Base-by-base conservation (phyloP, 2,113 vertebrate genomes). In the Columba livia region DNA sequence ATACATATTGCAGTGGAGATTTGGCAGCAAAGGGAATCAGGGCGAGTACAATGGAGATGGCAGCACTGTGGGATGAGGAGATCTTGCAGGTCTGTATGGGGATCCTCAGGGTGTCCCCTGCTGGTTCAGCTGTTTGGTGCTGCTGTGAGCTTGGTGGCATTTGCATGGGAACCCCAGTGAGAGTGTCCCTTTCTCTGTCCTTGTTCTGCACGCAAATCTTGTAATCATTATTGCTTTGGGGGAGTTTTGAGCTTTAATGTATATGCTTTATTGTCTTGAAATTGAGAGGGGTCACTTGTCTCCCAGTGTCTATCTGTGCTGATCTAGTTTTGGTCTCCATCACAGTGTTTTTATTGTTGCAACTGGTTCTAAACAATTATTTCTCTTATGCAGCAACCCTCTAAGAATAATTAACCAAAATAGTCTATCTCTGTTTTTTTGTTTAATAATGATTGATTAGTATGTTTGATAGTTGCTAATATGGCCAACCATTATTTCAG, bases 1-100 rank as follows among this genome's bases (percentile, higher is more conserved):
- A 98, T 77, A 93, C 97, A 97, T 94, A 98, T 97, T 38, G 98
- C 98, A 12, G 98, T 96, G 42, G 42, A 44, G 15, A 9, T 47
- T 47, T 23, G 72, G 56, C 8, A 12, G 32, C 25, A 21, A 60
- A 29, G 8, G 34, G 28, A 20, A 10, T 40, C 2, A 7, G 20
- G 74, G 34, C 15, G 34, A 15, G 9, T 15, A 3, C 8, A 12
- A 11, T 15, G 42, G 54, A 53, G 75, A 26, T 12, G 58, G 11
- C 15, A 6, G 71, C 7, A 1, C 40, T 15, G 54, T 21, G 31
- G 54, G 40, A 16, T 2, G 32, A 47, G 54, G 24, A 34, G 54
- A 17, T 40, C 50, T 17, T 17, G 36, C 15, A 38, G 34, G 5
- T n/a, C 2, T 2, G 1, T 15, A 19, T 4, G 13, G 53, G 5